phyloP scores from a whole-genome alignment of 2,797 vertebrate genomes.

The Carcharodon carcharias region DNA sequence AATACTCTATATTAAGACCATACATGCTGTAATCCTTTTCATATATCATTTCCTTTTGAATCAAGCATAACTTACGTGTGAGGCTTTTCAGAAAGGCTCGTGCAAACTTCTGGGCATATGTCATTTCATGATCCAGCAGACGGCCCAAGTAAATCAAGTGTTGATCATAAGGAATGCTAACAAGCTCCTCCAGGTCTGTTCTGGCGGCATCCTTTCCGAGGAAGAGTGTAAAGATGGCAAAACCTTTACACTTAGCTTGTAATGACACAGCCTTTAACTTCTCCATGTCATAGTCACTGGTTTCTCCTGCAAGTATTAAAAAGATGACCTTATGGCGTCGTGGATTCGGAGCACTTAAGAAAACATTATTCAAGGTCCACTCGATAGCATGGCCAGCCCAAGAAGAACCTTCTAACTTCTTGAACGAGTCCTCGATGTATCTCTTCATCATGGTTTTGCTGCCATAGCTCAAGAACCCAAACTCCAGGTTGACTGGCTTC shows the following conservation, averaged over 20 bases:
- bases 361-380: constrained; percentile 55
- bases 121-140: constrained; percentile 51
- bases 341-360: constrained; percentile 51
- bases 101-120: constrained; percentile 63
- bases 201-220: constrained; percentile 56
- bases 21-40: background rate
- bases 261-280: constrained; percentile 57
- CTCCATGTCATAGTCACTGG: constrained; percentile 55
- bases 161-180: constrained; percentile 63
- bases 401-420: constrained; percentile 57
- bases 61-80: constrained; percentile 58
- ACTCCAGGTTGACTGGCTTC: constrained; percentile 56
- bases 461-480: constrained; percentile 57
- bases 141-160: constrained; percentile 61
- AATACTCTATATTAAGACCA: background rate
- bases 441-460: constrained; percentile 57
- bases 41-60: background rate
- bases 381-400: constrained; percentile 62
- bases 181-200: constrained; percentile 58
- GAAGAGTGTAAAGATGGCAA: constrained; percentile 65
- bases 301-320: constrained; percentile 60
- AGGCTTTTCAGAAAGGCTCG: constrained; percentile 68
- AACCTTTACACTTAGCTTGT: constrained; percentile 68
- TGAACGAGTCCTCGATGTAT: constrained; percentile 53
- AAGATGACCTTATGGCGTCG: constrained; percentile 60